A percentile compares a stretch with the other conserved stretches of the same genome.
These are phyloP conservation scores for Polydrusus cervinus DNA, from an alignment of 2,888 invertebrate genomes.

Conservation along the genomic window DNA sequence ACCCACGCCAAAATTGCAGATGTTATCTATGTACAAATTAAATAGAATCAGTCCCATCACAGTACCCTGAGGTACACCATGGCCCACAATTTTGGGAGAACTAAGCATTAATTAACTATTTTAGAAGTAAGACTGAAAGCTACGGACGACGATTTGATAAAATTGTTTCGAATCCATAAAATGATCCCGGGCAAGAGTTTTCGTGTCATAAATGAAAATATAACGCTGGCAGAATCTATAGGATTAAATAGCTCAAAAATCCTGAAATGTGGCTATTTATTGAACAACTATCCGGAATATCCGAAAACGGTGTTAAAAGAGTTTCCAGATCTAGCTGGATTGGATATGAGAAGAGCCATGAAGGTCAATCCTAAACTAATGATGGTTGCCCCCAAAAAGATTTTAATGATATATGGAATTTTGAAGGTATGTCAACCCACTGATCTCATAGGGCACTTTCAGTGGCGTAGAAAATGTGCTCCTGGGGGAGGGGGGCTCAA, in stretches of 20 bases:
- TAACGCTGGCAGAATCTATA: slow-evolving; percentile 75
- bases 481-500: no score
- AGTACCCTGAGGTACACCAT: no score
- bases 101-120: slow-evolving; percentile 58
- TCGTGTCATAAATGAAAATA: slow-evolving; percentile 73
- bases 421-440: slow-evolving; percentile 68
- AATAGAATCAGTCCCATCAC: no score
- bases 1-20: no score
- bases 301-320: slow-evolving; percentile 74
- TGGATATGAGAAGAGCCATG: slow-evolving; percentile 75
- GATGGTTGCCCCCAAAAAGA: slow-evolving; percentile 74
- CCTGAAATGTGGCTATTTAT: slow-evolving; percentile 76
- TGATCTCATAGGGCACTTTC: no score
- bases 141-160: slow-evolving; percentile 65
- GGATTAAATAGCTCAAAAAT: slow-evolving; percentile 74
- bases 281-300: slow-evolving; percentile 76
- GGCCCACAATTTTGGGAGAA: no score
- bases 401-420: slow-evolving; percentile 74
- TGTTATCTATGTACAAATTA: no score
- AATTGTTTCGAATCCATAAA: slow-evolving; percentile 67
- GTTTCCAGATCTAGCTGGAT: slow-evolving; percentile 74
- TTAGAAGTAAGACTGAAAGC: slow-evolving; percentile 70
- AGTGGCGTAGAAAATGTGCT: no score
- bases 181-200: slow-evolving; percentile 72
- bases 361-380: slow-evolving; percentile 77